Evolutionary conservation across 2,113 vertebrate species (phyloP).

Genomic region (Cephalopterus ornatus): DNA sequence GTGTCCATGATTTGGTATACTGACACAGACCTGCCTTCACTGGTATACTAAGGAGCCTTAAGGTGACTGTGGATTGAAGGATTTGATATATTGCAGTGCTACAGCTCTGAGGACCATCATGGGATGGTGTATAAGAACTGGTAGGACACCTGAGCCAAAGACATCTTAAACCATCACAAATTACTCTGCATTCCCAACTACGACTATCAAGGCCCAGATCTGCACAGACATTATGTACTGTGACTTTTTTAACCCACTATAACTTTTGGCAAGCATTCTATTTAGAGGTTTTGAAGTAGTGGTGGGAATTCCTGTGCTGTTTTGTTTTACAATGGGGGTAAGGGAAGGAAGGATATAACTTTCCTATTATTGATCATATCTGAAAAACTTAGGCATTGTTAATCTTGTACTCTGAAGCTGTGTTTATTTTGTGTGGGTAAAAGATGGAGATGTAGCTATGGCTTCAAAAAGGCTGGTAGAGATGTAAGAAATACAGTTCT

Average conservation of each 20-base stretch:
- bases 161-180: neutral
- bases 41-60: too few species aligned
- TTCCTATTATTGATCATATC: neutral
- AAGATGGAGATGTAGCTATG: neutral
- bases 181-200: neutral
- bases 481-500: neutral
- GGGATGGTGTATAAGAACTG: neutral
- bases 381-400: neutral
- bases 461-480: neutral
- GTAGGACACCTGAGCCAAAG: neutral
- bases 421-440: neutral
- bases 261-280: neutral
- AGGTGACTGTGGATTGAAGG: neutral
- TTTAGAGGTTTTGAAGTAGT: neutral
- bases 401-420: neutral
- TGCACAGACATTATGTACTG: neutral
- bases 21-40: neutral
- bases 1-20: neutral
- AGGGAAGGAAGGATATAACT: neutral
- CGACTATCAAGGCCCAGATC: neutral
- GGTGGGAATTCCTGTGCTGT: neutral
- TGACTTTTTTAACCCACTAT: neutral
- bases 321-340: neutral
- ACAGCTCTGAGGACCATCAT: neutral
- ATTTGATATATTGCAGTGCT: neutral